Conservation (phyloP, 2,888 invertebrate species). For the Napeogenes inachia region DNA sequence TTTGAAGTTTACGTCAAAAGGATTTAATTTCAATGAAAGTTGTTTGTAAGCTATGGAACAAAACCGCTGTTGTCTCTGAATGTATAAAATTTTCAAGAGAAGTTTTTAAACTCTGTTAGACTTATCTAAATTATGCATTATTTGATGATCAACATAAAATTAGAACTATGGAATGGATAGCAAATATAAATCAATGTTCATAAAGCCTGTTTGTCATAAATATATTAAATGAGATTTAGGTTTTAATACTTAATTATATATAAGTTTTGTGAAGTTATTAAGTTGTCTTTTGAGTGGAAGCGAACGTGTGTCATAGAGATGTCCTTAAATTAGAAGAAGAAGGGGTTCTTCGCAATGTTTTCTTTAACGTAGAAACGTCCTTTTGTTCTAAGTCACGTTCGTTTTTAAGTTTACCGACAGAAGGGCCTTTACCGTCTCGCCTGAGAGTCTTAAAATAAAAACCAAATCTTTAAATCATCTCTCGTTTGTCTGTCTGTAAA, state of each 20-base stretch:
- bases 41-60: neutral
- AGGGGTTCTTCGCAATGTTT: slow-evolving; percentile 4
- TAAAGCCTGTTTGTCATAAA: neutral
- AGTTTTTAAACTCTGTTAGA: neutral
- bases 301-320: slow-evolving; percentile 3
- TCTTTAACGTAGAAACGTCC: neutral
- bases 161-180: neutral
- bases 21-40: neutral
- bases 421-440: neutral
- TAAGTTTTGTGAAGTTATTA: too few relatives aligned
- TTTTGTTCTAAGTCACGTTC: slow-evolving; percentile 6
- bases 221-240: neutral
- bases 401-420: slow-evolving; percentile 3
- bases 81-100: too few relatives aligned
- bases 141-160: too few relatives aligned
- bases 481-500: too few relatives aligned
- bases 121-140: neutral
- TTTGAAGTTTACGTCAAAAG: neutral
- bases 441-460: neutral
- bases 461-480: neutral
- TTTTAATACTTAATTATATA: too few relatives aligned
- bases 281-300: neutral
- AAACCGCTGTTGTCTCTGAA: too few relatives aligned
- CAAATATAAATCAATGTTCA: neutral
- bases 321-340: slow-evolving; percentile 2